Evolutionary conservation across 2,113 vertebrate genomes (phyloP).

Genomic region (Tauraco erythrolophus): DNA sequence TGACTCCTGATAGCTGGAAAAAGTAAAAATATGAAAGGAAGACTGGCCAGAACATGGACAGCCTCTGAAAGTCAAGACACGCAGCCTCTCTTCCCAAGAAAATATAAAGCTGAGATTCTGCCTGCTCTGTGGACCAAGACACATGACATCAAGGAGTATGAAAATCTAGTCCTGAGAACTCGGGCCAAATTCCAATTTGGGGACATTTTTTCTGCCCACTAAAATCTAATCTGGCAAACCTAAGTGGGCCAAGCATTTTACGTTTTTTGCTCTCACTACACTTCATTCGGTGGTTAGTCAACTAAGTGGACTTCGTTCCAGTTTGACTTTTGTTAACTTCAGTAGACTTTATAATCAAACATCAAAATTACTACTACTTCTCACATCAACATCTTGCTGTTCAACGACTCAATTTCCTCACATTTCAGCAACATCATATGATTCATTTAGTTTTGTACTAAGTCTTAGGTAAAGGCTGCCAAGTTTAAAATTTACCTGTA

Average conservation of each 20-base stretch:
- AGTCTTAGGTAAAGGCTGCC: background rate
- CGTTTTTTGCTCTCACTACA: background rate
- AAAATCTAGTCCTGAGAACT: background rate
- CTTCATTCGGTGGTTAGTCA: background rate
- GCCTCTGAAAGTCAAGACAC: background rate
- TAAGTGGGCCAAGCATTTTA: background rate
- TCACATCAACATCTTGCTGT: background rate
- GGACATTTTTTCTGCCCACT: background rate
- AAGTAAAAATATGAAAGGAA: background rate
- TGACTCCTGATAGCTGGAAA: background rate
- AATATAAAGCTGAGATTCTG: background rate
- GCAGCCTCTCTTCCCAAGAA: background rate
- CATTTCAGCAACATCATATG: background rate
- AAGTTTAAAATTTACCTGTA: background rate
- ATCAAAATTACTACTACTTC: background rate
- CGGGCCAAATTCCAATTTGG: background rate
- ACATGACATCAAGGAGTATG: background rate
- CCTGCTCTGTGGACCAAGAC: background rate
- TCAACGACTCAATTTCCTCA: background rate
- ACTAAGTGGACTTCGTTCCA: background rate
- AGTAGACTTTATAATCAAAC: background rate
- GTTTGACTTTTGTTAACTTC: background rate
- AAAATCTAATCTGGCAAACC: background rate
- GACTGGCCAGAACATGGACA: background rate
- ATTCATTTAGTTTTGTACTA: background rate